Percentiles rank a stretch among this genome's conserved stretches.
Evolutionary conservation across 2,888 invertebrate species (phyloP).

Genomic region (Nemotelus pantherinus): DNA sequence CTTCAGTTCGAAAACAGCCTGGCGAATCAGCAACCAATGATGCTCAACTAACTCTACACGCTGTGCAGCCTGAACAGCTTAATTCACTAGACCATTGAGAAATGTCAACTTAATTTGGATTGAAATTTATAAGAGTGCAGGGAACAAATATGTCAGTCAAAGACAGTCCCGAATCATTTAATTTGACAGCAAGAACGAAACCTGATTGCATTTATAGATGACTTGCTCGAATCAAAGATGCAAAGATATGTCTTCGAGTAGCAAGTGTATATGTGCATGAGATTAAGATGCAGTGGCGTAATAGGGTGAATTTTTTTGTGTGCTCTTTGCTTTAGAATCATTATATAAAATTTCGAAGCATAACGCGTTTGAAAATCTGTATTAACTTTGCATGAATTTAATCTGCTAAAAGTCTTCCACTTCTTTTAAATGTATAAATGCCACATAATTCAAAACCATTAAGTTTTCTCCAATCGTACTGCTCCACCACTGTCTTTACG

Average conservation of each 20-base stretch:
- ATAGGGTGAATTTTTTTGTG: background rate
- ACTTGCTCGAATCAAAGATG: conserved; percentile 25
- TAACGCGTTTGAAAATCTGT: too few species aligned
- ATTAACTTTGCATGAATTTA: too few species aligned
- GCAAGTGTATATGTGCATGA: conserved; percentile 15
- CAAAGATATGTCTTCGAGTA: conserved; percentile 19
- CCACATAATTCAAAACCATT: background rate
- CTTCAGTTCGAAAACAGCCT: background rate
- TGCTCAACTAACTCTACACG: background rate
- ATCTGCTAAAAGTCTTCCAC: background rate
- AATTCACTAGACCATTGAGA: conserved; percentile 53
- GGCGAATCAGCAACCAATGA: background rate
- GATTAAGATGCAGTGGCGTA: background rate
- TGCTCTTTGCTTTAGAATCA: background rate
- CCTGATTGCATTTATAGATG: conserved; percentile 38
- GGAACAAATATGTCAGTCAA: conserved; percentile 55
- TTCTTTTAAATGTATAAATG: background rate
- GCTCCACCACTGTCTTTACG: conserved; percentile 22
- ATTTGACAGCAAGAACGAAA: conserved; percentile 54
- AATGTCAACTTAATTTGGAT: conserved; percentile 56
- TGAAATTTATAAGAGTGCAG: conserved; percentile 55
- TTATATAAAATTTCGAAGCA: too few species aligned
- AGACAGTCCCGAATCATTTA: conserved; percentile 56
- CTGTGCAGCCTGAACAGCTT: conserved; percentile 52
- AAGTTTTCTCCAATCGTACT: conserved; percentile 13